Evolutionary conservation across 2,797 vertebrate species (phyloP), one percentile per base, ranked within the genome.

Genomic region (Onychomys leucogaster): DNA sequence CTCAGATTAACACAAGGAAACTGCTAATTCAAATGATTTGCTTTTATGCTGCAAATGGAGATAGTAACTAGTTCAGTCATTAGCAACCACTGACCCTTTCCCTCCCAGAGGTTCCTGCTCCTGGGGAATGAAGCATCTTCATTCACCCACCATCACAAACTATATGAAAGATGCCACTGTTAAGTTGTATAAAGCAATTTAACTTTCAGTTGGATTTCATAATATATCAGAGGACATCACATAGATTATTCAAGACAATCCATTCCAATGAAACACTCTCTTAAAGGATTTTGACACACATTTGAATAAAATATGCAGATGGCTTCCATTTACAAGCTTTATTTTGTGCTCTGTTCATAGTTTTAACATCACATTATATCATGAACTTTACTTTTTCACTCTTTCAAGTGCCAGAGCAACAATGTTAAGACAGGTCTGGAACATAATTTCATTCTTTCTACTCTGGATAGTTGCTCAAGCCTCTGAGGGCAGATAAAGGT

Each of bases 351-450:
- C 19, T 34, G 16, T 1, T 76, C 16, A 59, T 55, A 77, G 21
- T 55, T 76, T 80, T 71, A 80, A 57, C 25, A 75, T 75, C 49
- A 23, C 34, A 73, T 25, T 86, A 4, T 13, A 81, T 73, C 13
- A 91, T 29, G 27, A 89, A 16, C 14, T 59, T 85, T 55, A 37
- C 13, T 32, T 29, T 46, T 37, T 4, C 0, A 46, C 57, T 80
- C 14, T 80, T 65, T 21, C 27, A 81, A 32, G 12, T 67, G 9
- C 4, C 57, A 27, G 34, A 95, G 23, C 14, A 80, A 6, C 43
- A 83, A 84, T 97, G 98, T 95, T 23, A 98, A 95, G 93, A 96
- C 94, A 98, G 76, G 82, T 98, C 71, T 65, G 96, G n/a, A 96
- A 96, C 83, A 97, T 87, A 84, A 67, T 96, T 96, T 19, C 27